Evolutionary conservation across 2,888 invertebrate genomes (phyloP), one percentile per base, ranked within the genome.

Genomic region (Tachina fera): DNA sequence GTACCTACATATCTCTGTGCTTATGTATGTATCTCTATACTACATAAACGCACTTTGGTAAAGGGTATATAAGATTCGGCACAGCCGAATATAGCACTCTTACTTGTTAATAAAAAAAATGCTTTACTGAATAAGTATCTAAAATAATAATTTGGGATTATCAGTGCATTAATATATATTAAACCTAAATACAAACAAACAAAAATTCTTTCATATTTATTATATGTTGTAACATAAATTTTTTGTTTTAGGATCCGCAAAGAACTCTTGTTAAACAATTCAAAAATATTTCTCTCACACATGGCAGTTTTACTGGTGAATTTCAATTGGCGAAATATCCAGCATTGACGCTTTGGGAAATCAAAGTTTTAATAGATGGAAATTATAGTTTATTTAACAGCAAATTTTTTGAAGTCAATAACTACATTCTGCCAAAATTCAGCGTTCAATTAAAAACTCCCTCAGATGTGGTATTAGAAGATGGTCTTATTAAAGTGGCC

Each of bases 341-440:
- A 0, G 96, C 97, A 19, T 93, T 98, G 31, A 98, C 98, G 39
- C 95, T 96, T 91, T 98, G 98, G 98, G 96, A 95, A 80, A 96
- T 98, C 88, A 95, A 96, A 87, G 95, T 95, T 0, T 93, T 92
- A 19, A 93, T 95, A 9, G 94, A 94, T 68, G 87, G 78, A 19
- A 89, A 87, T 1, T 41, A 16, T 3, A 9, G 68, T 6, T 86
- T 87, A 14, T 78, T 61, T 0, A 88, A 90, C 84, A 65, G 79
- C 0, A 83, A 75, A 45, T 1, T 0, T n/a, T 90, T 92, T 56
- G 94, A 96, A 90, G 97, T 98, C 13, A 97, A 97, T 14, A 97
- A 97, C 92, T 98, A 97, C 90, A 96, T 98, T 72, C 93, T 97
- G 87, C 99, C 99, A 0, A 98, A 98, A 91, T 99, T 98, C 92